These are phyloP conservation scores for Petrophora chlorosata DNA, from an alignment of 2,888 invertebrate genomes.

Conservation along the genomic window DNA sequence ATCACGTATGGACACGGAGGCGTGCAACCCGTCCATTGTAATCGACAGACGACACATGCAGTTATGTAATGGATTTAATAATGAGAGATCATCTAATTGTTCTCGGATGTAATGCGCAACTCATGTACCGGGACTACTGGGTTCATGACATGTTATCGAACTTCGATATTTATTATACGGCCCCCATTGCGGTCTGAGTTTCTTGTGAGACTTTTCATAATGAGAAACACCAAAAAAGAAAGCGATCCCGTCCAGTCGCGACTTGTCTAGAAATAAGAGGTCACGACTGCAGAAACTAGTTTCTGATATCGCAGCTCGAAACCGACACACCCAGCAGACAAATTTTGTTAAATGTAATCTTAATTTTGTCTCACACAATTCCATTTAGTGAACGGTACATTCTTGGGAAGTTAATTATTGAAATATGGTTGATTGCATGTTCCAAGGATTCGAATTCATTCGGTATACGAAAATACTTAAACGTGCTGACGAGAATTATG, in stretches of 20 bases:
- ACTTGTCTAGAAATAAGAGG: conserved; percentile 54
- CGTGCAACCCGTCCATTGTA: conserved; percentile 50
- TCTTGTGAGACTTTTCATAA: conserved; percentile 10
- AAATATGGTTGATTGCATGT: conserved; percentile 18
- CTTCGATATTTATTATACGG: neutral
- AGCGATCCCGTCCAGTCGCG: conserved; percentile 52
- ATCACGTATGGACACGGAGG: conserved; percentile 53
- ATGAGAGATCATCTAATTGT: conserved; percentile 42
- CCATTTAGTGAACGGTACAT: conserved; percentile 37
- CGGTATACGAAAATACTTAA: conserved; percentile 26
- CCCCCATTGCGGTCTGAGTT: neutral
- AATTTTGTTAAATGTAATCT: conserved; percentile 44
- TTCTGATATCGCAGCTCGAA: conserved; percentile 45
- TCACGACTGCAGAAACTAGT: conserved; percentile 57
- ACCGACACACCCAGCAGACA: conserved; percentile 47
- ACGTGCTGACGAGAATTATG: conserved; percentile 17
- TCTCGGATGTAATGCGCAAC: conserved; percentile 34
- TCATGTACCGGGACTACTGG: neutral
- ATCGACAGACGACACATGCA: conserved; percentile 34
- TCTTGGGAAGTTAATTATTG: conserved; percentile 36
- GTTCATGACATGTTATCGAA: conserved; percentile 7
- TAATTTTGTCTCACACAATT: conserved; percentile 26
- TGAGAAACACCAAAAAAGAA: conserved; percentile 48
- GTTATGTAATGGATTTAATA: conserved; percentile 43
- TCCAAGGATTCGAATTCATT: conserved; percentile 32